These are phyloP conservation scores for Eucidaris tribuloides DNA, from an alignment of 35 echinoderm and acorn worm genomes.

Conservation along the genomic window DNA sequence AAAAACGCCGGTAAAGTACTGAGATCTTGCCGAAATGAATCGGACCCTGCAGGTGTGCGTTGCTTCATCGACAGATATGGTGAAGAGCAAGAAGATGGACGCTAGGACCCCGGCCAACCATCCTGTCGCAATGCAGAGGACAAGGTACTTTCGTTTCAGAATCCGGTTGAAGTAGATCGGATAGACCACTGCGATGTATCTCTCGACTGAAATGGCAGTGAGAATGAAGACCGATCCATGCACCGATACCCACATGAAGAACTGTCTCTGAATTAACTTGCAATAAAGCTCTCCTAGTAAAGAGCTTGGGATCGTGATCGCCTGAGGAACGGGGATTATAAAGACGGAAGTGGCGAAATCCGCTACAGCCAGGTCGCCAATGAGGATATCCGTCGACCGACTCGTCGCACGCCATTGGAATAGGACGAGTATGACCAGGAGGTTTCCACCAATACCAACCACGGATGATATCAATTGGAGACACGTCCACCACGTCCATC, in stretches of 20 bases:
- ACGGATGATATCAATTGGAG: constrained; percentile 28
- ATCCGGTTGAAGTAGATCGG: constrained; percentile 42
- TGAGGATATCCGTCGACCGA: constrained; percentile 49
- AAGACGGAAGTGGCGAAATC: constrained; percentile 52
- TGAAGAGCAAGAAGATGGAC: background rate
- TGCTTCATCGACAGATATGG: background rate
- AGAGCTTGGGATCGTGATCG: background rate
- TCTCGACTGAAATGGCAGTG: constrained; percentile 52
- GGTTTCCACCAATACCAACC: constrained; percentile 59
- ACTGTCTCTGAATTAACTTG: constrained; percentile 18
- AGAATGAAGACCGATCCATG: constrained; percentile 46
- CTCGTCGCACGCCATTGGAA: constrained; percentile 7
- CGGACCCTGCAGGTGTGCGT: background rate
- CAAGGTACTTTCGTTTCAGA: background rate
- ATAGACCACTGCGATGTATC: constrained; percentile 46
- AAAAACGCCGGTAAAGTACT: constrained; percentile 14
- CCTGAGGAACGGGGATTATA: constrained; percentile 43
- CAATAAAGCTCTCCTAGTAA: constrained; percentile 55
- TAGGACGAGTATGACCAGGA: constrained; percentile 20
- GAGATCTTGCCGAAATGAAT: background rate
- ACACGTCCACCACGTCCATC: constrained; percentile 25
- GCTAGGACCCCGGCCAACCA: background rate
- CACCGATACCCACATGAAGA: constrained; percentile 61
- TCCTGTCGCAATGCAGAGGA: background rate
- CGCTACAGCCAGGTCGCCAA: constrained; percentile 51